Conservation (phyloP, 2,113 vertebrate genomes). For the Aleadryas rufinucha region DNA sequence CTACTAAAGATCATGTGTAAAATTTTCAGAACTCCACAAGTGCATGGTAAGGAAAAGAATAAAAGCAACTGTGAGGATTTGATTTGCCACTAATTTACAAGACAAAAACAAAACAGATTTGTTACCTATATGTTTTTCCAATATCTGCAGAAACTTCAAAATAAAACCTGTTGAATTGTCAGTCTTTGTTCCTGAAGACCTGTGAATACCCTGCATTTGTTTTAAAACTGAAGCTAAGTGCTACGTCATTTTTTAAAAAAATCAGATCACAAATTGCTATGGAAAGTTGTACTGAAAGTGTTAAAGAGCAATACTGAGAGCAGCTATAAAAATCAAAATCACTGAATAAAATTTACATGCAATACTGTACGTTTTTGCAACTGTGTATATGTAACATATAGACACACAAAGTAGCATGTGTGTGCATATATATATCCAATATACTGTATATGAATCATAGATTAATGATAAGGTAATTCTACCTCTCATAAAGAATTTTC, state of each 20-base stretch:
- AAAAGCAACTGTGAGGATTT: background rate
- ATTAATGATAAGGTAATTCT: slow-evolving; percentile 70
- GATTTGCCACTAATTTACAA: background rate
- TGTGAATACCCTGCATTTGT: background rate
- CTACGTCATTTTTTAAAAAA: background rate
- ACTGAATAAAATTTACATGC: slow-evolving; percentile 52
- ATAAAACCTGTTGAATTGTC: background rate
- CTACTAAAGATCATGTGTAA: background rate
- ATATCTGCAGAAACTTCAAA: background rate
- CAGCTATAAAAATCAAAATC: slow-evolving; percentile 65
- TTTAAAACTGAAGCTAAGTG: background rate
- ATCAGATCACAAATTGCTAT: background rate
- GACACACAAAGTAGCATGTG: slow-evolving; percentile 62
- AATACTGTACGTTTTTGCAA: slow-evolving; percentile 59
- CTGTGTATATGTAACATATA: slow-evolving; percentile 54
- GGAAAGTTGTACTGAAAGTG: background rate
- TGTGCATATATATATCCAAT: slow-evolving; percentile 65
- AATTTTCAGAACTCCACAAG: background rate
- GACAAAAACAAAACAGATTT: background rate
- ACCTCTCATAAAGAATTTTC: slow-evolving; percentile 68
- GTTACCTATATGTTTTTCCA: background rate
- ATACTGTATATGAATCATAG: slow-evolving; percentile 64
- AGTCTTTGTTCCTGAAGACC: background rate
- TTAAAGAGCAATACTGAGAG: slow-evolving; percentile 60
- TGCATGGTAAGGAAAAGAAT: background rate